Evolutionary conservation across 2,113 vertebrate genomes (phyloP).

Genomic region (Boulengeromyrus knoepffleri): DNA sequence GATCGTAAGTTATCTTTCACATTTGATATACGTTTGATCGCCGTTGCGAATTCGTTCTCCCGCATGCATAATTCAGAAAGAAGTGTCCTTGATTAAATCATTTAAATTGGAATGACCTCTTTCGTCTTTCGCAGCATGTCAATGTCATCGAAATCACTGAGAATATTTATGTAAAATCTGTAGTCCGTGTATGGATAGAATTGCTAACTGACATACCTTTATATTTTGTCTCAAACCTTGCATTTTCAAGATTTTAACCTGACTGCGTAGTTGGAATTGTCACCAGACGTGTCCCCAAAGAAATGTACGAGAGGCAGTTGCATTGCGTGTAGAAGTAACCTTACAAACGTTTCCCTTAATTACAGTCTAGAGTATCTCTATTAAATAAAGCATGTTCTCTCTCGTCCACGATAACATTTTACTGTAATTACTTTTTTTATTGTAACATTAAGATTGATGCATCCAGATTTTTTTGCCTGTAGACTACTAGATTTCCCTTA

Average conservation of each 20-base stretch:
- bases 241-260: neutral
- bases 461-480: neutral
- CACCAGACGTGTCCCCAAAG: neutral
- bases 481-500: neutral
- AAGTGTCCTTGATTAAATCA: neutral
- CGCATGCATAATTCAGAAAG: neutral
- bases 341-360: neutral
- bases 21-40: neutral
- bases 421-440: neutral
- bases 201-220: neutral
- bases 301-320: neutral
- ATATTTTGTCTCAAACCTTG: neutral
- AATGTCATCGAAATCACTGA: neutral
- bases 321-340: neutral
- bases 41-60: neutral
- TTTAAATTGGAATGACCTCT: neutral
- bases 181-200: neutral
- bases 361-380: neutral
- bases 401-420: neutral
- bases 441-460: neutral
- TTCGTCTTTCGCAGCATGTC: conserved; percentile 1
- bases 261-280: neutral
- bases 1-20: conserved; percentile 51
- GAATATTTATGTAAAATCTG: neutral
- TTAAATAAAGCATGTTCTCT: neutral